These are phyloP conservation scores for Zaprionus capensis DNA, from an alignment of 1,140 invertebrate species.

Conservation along the genomic window DNA sequence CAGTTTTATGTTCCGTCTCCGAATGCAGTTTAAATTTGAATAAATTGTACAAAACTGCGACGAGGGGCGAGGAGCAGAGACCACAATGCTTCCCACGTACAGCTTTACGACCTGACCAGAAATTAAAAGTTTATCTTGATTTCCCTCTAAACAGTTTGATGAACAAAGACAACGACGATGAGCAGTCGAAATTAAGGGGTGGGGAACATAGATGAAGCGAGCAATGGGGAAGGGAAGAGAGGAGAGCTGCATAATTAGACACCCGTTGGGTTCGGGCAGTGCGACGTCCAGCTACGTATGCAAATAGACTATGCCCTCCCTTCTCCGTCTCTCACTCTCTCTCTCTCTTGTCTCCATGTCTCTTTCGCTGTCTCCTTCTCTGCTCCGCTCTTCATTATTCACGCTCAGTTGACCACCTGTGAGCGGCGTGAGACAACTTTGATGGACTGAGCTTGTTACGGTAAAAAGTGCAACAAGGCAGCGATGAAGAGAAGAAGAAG, in stretches of 20 bases:
- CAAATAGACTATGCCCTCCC: slow-evolving; percentile 23
- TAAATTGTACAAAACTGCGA: slow-evolving; percentile 78
- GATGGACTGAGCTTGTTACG: slow-evolving; percentile 59
- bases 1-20: slow-evolving; percentile 63
- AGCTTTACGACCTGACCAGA: slow-evolving; percentile 64
- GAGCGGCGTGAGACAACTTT: slow-evolving; percentile 54
- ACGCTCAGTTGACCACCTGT: slow-evolving; percentile 82
- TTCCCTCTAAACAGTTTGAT: slow-evolving; percentile 75
- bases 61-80: neutral
- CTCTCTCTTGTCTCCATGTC: neutral
- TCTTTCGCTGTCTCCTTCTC: slow-evolving; percentile 19
- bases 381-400: slow-evolving; percentile 58
- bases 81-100: slow-evolving; percentile 69
- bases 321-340: neutral
- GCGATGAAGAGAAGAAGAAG: neutral
- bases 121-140: slow-evolving; percentile 82
- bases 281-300: slow-evolving; percentile 40
- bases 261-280: slow-evolving; percentile 55
- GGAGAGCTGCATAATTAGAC: slow-evolving; percentile 72
- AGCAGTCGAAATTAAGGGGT: slow-evolving; percentile 15
- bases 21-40: slow-evolving; percentile 78
- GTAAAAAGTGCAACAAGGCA: slow-evolving; percentile 33
- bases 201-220: neutral
- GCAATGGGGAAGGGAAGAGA: neutral
- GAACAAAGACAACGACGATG: slow-evolving; percentile 66